These are phyloP conservation scores for Ptyas mucosa DNA, from an alignment of 2,113 vertebrate genomes.

Conservation along the genomic window DNA sequence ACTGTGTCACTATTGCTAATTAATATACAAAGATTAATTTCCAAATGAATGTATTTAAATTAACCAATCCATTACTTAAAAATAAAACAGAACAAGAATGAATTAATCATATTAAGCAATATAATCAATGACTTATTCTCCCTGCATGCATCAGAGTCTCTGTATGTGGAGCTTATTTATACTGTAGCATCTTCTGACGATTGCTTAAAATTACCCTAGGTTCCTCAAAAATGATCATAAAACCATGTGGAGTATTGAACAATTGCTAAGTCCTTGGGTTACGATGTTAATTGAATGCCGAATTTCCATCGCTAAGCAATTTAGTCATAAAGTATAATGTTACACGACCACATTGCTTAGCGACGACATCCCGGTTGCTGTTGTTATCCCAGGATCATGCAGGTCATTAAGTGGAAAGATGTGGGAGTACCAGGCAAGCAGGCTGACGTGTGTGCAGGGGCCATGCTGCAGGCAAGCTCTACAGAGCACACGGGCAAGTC, in stretches of 20 bases:
- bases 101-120: neutral
- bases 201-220: neutral
- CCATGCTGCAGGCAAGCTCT: neutral
- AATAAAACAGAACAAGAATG: neutral
- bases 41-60: neutral
- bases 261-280: neutral
- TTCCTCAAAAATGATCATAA: neutral
- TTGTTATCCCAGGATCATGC: neutral
- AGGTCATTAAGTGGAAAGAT: neutral
- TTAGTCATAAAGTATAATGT: neutral
- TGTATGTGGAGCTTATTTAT: neutral
- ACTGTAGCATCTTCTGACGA: neutral
- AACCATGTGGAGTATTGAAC: neutral
- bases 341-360: neutral
- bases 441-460: neutral
- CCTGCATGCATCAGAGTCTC: neutral
- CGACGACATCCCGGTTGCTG: neutral
- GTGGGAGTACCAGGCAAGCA: neutral
- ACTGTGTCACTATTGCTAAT: neutral
- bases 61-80: neutral
- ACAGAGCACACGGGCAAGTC: neutral
- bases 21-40: neutral
- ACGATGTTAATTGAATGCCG: neutral
- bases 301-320: neutral
- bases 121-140: neutral